A percentile compares a stretch with the other conserved stretches of the same genome.
phyloP scores from a whole-genome alignment of 1,140 invertebrate genomes.

The Micrasema minimum region DNA sequence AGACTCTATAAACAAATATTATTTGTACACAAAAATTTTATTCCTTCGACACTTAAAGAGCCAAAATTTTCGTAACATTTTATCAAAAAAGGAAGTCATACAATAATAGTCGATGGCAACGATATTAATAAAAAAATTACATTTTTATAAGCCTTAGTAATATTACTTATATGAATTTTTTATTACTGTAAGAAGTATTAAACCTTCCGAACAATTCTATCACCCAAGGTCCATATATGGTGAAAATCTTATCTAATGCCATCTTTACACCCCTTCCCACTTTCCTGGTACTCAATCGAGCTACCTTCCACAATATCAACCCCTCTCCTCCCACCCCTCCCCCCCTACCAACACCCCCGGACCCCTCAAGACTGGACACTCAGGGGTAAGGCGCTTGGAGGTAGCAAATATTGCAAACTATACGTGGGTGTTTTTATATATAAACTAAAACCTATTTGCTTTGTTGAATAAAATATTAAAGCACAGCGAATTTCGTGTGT shows the following conservation, averaged over 20 bases:
- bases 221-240: conserved; percentile 35
- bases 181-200: background rate
- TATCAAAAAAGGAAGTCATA: background rate
- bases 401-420: conserved; percentile 32
- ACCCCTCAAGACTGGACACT: conserved; percentile 64
- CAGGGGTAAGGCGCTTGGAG: conserved; percentile 17
- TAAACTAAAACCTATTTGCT: conserved; percentile 19
- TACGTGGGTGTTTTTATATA: conserved; percentile 13
- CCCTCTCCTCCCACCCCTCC: background rate
- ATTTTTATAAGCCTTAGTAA: too few species aligned
- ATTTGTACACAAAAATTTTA: too few species aligned
- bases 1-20: too few species aligned
- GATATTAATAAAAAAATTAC: background rate
- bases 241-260: conserved; percentile 49
- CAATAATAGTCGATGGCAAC: background rate
- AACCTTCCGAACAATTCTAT: background rate
- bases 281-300: too few species aligned
- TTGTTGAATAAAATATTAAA: conserved; percentile 19
- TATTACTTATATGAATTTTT: background rate
- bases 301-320: conserved; percentile 32
- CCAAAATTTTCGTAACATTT: background rate
- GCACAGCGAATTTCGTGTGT: background rate
- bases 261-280: background rate
- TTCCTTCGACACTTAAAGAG: too few species aligned
- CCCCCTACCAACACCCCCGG: conserved; percentile 55